Percentiles rank a stretch among this genome's conserved stretches.
phyloP scores from a whole-genome alignment of 2,797 vertebrate species.

The Myoxocephalus aenaeus region DNA sequence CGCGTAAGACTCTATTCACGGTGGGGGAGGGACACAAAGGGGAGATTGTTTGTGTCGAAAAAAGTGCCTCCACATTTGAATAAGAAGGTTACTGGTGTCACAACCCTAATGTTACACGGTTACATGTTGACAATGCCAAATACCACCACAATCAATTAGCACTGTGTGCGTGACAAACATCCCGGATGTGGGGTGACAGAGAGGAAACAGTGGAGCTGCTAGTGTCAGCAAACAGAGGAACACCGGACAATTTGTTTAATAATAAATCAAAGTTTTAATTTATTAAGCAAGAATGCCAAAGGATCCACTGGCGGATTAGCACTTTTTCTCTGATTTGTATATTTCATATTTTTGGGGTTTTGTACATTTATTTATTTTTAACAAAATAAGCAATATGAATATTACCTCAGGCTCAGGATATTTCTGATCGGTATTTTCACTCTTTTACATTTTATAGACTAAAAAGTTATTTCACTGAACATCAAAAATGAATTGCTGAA shows the following conservation, averaged over 20 bases:
- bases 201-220: background rate
- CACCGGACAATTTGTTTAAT: background rate
- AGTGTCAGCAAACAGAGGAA: background rate
- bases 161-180: background rate
- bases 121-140: slow-evolving; percentile 28
- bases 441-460: background rate
- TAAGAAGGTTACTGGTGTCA: slow-evolving; percentile 34
- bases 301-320: background rate
- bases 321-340: background rate
- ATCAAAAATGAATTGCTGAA: background rate
- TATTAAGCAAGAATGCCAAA: background rate
- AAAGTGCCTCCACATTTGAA: slow-evolving; percentile 44
- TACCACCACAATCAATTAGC: slow-evolving; percentile 2
- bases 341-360: background rate
- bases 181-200: background rate
- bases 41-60: slow-evolving; percentile 39
- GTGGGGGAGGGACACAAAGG: background rate
- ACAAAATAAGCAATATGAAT: background rate
- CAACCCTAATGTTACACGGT: slow-evolving; percentile 14
- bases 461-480: background rate
- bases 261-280: no score
- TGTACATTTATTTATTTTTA: background rate
- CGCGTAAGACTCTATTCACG: slow-evolving; percentile 31
- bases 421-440: background rate
- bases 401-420: background rate